Conservation (phyloP, 2,797 vertebrate species). For the Pogoniulus pusillus region DNA sequence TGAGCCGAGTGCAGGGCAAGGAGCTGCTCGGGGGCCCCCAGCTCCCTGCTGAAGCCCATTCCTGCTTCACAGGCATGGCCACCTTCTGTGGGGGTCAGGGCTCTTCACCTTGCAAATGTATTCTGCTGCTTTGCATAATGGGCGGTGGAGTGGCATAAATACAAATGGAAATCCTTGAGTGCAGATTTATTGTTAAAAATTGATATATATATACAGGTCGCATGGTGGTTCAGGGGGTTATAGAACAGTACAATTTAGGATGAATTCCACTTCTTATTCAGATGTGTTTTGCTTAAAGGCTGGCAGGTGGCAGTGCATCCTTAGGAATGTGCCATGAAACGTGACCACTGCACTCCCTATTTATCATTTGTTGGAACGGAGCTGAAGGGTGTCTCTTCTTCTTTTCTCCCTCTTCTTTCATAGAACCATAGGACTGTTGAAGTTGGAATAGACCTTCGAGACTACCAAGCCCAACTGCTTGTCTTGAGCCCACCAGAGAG, state of each 20-base stretch:
- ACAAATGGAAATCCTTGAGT: background rate
- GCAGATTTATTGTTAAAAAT: background rate
- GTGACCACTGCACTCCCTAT: background rate
- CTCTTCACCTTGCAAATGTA: background rate
- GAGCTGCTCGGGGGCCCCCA: background rate
- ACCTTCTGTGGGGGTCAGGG: background rate
- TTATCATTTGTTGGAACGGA: background rate
- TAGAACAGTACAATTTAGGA: background rate
- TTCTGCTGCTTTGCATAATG: background rate
- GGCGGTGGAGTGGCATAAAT: background rate
- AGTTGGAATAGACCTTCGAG: no score
- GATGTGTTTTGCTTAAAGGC: conserved; percentile 56
- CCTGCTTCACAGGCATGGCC: accelerated
- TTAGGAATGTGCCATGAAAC: conserved; percentile 59
- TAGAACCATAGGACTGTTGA: no score
- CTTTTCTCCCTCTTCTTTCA: background rate
- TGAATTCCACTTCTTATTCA: background rate
- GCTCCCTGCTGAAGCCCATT: background rate
- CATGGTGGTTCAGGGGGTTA: accelerated
- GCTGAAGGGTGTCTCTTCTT: background rate
- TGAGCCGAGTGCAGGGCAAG: background rate
- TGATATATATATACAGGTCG: no score
- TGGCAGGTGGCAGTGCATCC: conserved; percentile 77
- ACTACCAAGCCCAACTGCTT: no score
- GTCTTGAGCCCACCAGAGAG: no score